Evolutionary conservation across 2,113 vertebrate genomes (phyloP), one percentile per base, ranked within the genome.

Genomic region (Catharus bicknelli): DNA sequence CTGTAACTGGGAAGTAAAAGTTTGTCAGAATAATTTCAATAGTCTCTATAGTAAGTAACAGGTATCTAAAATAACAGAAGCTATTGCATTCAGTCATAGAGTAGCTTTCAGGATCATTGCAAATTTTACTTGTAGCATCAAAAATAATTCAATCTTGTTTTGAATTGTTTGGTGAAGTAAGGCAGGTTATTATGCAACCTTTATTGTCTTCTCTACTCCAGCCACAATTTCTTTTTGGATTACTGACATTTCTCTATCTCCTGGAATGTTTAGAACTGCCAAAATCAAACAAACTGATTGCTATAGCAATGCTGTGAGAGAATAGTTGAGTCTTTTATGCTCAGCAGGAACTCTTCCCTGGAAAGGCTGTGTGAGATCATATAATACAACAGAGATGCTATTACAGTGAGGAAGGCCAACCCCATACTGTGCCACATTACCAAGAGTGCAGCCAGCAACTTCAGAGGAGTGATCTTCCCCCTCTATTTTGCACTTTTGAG

Each of bases 241-340:
- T 80, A 42, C 34, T 91, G 70, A 72, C 63, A 55, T 91, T 86
- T 88, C 55, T 80, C 5, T 48, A 20, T 91, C 32, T 68, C 47
- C 36, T 62, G 43, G 16, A 64, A 64, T n/a, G 79, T 80, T 95
- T 59, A 86, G 83, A 87, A 58, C 55, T 95, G 68, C 58, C 58
- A 51, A 90, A 88, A 85, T 93, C 85, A 83, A 85, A 70, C 30
- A 67, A 84, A 68, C 19, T 53, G 67, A 94, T 91, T 89, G 76
- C 67, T 80, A 4, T 10, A 73, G 88, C 55, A 55, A 16, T 89
- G n/a, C 75, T 86, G 29, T 43, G 63, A 86, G 75, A 64, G 75
- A 82, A 76, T 17, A 80, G 78, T 25, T 16, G 36, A 90, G 75
- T 62, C 85, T 93, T 66, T 93, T 20, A 36, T 57, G 30, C 83